These are phyloP conservation scores for Cheilosia grossa DNA, from an alignment of 2,888 invertebrate species.

Conservation along the genomic window DNA sequence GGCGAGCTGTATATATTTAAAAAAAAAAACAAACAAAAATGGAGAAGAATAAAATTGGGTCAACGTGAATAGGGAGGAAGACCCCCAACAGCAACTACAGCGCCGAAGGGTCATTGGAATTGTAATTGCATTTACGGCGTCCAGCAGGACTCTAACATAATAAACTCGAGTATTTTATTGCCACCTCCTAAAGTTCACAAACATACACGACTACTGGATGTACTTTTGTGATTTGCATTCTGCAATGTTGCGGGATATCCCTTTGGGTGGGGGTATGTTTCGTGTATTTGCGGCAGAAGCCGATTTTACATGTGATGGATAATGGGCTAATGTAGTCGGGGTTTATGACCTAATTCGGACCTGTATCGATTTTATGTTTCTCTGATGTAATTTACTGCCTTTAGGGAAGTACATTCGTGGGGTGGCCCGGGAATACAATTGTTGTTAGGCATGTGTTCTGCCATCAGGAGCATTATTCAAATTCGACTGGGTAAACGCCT, in stretches of 20 bases:
- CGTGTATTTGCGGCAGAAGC: slow-evolving; percentile 9
- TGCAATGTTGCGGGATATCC: slow-evolving; percentile 8
- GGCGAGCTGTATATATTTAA: neutral
- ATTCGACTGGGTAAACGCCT: too few relatives aligned
- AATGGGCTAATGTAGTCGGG: slow-evolving; percentile 13
- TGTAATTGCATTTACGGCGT: slow-evolving; percentile 32
- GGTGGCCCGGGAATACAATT: too few relatives aligned
- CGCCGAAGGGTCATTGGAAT: slow-evolving; percentile 36
- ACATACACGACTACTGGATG: slow-evolving; percentile 23
- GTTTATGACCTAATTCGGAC: slow-evolving; percentile 46
- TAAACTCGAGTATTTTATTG: slow-evolving; percentile 51
- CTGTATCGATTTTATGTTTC: slow-evolving; percentile 22
- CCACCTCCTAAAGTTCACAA: slow-evolving; percentile 29
- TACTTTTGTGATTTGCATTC: slow-evolving; percentile 56
- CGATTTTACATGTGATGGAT: slow-evolving; percentile 25
- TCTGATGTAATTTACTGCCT: neutral
- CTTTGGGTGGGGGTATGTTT: neutral
- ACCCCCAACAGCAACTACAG: slow-evolving; percentile 1
- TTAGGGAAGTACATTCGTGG: too few relatives aligned
- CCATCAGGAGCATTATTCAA: too few relatives aligned
- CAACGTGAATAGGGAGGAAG: slow-evolving; percentile 20
- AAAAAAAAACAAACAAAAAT: neutral
- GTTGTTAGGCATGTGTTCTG: too few relatives aligned
- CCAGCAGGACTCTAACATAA: slow-evolving; percentile 12
- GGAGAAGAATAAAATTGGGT: slow-evolving; percentile 20